phyloP scores from a whole-genome alignment of 1,140 invertebrate genomes.

The Ylistrum balloti region DNA sequence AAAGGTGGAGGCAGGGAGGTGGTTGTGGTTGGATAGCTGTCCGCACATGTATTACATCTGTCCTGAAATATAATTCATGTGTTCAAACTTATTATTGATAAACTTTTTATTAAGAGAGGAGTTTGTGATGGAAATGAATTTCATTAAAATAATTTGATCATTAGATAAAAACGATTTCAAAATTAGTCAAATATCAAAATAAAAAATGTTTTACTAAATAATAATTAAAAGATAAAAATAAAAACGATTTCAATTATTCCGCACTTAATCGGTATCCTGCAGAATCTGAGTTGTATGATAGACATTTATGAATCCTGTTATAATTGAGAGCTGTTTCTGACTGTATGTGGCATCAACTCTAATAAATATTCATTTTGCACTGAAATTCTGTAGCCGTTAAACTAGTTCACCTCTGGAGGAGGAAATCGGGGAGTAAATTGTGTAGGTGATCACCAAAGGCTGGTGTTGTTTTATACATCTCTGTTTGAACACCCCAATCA shows the following conservation, averaged over 20 bases:
- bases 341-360: background rate
- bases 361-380: conserved; percentile 40
- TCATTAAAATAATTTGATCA: too few relatives aligned
- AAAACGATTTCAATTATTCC: background rate
- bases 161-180: background rate
- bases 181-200: too few relatives aligned
- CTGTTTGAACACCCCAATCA: conserved; percentile 32
- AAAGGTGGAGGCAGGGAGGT: background rate
- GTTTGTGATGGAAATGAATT: too few relatives aligned
- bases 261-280: background rate
- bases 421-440: conserved; percentile 17
- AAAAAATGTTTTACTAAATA: too few relatives aligned
- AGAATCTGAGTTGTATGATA: background rate
- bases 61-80: background rate
- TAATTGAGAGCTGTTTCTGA: background rate
- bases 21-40: too few relatives aligned
- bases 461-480: conserved; percentile 13
- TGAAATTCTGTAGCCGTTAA: conserved; percentile 4
- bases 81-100: background rate
- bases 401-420: conserved; percentile 14
- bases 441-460: background rate
- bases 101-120: too few relatives aligned
- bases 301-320: background rate
- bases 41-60: background rate
- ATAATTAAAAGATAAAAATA: too few relatives aligned